phyloP scores from a whole-genome alignment of 2,113 vertebrate species.

The Carassius carassius region DNA sequence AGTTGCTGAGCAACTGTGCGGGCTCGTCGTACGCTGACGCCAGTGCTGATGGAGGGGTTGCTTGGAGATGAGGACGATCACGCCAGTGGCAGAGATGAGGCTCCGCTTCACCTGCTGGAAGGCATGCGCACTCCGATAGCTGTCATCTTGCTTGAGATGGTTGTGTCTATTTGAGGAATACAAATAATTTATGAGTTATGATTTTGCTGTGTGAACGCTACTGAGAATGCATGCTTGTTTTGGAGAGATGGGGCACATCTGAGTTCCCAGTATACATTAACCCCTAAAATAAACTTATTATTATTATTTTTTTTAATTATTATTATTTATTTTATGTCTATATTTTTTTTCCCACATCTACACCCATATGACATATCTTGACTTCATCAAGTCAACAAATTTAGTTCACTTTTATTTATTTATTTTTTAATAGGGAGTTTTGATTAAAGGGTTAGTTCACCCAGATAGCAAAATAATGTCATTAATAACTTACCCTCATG shows the following conservation, averaged over 20 bases:
- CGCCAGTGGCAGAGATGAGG: slow-evolving; percentile 76
- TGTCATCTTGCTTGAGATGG: background rate
- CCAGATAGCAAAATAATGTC: too few relatives aligned
- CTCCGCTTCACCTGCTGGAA: slow-evolving; percentile 50
- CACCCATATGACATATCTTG: too few relatives aligned
- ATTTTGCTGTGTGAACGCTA: background rate
- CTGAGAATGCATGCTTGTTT: background rate
- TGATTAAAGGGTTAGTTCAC: too few relatives aligned
- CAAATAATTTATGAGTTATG: background rate
- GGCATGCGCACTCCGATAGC: slow-evolving; percentile 12
- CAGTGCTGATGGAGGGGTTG: slow-evolving; percentile 84
- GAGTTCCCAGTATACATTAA: too few relatives aligned
- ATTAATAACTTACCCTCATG: too few relatives aligned
- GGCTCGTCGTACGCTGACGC: slow-evolving; percentile 85
- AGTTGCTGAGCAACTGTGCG: slow-evolving; percentile 80
- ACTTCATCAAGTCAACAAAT: too few relatives aligned
- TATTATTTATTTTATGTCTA: too few relatives aligned
- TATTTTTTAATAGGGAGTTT: too few relatives aligned
- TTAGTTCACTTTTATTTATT: too few relatives aligned
- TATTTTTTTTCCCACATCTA: too few relatives aligned
- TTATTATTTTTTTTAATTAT: too few relatives aligned
- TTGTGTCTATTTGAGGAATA: slow-evolving; percentile 5
- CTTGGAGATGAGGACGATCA: slow-evolving; percentile 83
- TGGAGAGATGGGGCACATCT: background rate
- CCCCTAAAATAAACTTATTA: too few relatives aligned